Evolutionary conservation across 2,888 invertebrate species (phyloP).

Genomic region (Noctua pronuba): DNA sequence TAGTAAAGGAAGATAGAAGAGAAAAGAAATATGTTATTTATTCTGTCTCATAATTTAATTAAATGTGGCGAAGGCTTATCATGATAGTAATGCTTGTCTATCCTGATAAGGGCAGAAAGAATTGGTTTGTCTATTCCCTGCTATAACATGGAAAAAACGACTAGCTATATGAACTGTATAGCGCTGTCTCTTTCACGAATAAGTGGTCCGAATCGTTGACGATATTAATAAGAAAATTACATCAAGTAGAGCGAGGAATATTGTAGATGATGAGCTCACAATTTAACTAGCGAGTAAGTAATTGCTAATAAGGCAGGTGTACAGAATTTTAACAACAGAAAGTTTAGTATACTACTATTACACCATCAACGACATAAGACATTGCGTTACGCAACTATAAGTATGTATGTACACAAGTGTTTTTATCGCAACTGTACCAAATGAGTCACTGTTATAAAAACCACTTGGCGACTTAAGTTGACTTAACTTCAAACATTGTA

Average conservation of each 20-base stretch:
- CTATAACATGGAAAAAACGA: neutral
- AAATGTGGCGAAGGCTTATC: neutral
- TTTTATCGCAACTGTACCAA: neutral
- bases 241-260: neutral
- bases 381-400: neutral
- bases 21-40: neutral
- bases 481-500: conserved; percentile 7
- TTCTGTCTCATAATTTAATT: neutral
- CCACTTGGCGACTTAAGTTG: neutral
- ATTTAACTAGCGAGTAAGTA: neutral
- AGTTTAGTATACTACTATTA: neutral
- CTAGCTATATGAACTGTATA: neutral
- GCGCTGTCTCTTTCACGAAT: neutral
- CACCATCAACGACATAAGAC: neutral
- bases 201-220: neutral
- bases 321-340: neutral
- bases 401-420: conserved; percentile 7
- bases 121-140: neutral
- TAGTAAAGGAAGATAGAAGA: neutral
- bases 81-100: neutral
- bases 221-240: neutral
- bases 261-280: neutral
- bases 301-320: neutral
- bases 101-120: neutral
- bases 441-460: neutral